phyloP scores from a whole-genome alignment of 1,140 invertebrate species.

The Coenobita brevimanus region DNA sequence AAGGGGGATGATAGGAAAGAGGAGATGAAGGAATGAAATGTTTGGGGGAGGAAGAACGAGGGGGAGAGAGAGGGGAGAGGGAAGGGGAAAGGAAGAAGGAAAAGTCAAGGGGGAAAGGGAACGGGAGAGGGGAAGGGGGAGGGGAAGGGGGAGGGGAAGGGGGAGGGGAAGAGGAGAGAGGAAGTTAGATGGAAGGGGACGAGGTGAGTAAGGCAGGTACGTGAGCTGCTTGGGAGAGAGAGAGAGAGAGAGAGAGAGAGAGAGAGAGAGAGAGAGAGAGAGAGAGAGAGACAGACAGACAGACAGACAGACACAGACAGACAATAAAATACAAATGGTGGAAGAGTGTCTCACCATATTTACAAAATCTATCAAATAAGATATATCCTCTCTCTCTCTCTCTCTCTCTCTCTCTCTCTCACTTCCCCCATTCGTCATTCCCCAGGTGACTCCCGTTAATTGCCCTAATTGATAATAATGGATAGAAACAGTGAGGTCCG shows the following conservation, averaged over 20 bases:
- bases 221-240: too few species aligned
- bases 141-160: neutral
- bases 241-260: neutral
- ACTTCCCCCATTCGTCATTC: neutral
- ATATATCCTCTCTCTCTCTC: neutral
- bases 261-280: too few species aligned
- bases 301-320: too few species aligned
- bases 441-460: neutral
- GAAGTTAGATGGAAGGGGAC: neutral
- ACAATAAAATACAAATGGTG: neutral
- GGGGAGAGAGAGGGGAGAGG: conserved; percentile 2
- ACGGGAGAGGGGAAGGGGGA: neutral
- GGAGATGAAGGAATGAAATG: too few species aligned
- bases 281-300: too few species aligned
- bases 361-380: neutral
- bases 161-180: neutral
- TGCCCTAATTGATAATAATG: neutral
- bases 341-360: neutral
- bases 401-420: neutral
- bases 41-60: neutral
- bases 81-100: too few species aligned
- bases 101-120: too few species aligned
- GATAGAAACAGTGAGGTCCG: neutral
- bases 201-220: neutral
- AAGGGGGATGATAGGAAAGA: too few species aligned